phyloP scores from a whole-genome alignment of 2,888 invertebrate species.

The Scelioninae gen. 1 region DNA sequence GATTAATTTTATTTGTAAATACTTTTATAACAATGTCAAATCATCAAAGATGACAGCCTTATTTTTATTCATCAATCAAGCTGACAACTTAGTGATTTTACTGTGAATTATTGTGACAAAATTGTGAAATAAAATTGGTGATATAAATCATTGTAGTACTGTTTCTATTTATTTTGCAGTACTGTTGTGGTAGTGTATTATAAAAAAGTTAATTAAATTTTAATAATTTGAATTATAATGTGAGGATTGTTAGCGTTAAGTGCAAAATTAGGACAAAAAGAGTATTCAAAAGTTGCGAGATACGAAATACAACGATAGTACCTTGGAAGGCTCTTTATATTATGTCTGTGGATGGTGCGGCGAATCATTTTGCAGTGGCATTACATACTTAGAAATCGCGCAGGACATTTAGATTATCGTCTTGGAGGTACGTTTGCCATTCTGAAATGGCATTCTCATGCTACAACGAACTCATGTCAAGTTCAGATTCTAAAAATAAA shows the following conservation, averaged over 20 bases:
- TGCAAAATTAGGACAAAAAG: neutral
- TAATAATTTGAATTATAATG: neutral
- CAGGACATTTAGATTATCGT: conserved; percentile 44
- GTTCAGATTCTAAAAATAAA: conserved; percentile 46
- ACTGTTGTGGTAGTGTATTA: too few species aligned
- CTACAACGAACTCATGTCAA: conserved; percentile 41
- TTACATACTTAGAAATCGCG: conserved; percentile 28
- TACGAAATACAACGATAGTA: conserved; percentile 6
- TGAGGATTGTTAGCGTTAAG: neutral
- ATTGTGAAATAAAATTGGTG: neutral
- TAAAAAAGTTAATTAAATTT: too few species aligned
- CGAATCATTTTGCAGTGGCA: conserved; percentile 27
- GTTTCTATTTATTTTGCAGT: neutral
- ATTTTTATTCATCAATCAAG: neutral
- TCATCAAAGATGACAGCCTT: neutral
- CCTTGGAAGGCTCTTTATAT: conserved; percentile 16
- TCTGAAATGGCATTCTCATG: conserved; percentile 37
- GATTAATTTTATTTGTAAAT: conserved; percentile 39
- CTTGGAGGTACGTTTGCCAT: conserved; percentile 36
- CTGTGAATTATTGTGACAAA: neutral
- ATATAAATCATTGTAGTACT: neutral
- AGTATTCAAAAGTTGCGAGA: neutral
- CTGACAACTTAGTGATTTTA: neutral
- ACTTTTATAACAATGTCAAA: conserved; percentile 8
- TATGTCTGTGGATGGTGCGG: conserved; percentile 27